These are phyloP conservation scores for Hydropsyche tenuis DNA, from an alignment of 1,140 invertebrate species.

Conservation along the genomic window DNA sequence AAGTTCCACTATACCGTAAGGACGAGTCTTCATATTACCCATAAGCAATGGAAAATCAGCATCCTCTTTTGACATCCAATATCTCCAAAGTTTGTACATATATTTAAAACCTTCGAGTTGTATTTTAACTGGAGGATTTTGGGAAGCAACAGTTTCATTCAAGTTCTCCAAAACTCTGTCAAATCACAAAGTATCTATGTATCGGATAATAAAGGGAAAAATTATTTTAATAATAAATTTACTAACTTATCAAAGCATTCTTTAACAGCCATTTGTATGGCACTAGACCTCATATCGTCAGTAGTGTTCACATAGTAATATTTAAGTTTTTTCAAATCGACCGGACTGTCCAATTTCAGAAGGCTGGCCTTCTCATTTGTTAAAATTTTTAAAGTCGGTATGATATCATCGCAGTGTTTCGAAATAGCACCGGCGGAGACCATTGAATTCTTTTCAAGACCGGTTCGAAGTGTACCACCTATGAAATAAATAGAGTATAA, in stretches of 20 bases:
- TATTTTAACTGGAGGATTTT: constrained; percentile 55
- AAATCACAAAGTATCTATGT: background rate
- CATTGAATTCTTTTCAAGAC: constrained; percentile 65
- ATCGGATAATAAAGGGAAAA: background rate
- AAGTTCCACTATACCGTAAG: constrained; percentile 64
- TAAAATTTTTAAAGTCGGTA: constrained; percentile 72
- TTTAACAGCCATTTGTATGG: constrained; percentile 72
- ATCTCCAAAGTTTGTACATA: constrained; percentile 73
- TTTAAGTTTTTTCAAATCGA: constrained; percentile 65
- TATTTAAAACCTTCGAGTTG: constrained; percentile 67
- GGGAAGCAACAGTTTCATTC: constrained; percentile 37
- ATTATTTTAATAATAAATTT: background rate
- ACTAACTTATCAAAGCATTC: constrained; percentile 65
- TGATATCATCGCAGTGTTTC: constrained; percentile 77
- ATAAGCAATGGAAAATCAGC: constrained; percentile 68
- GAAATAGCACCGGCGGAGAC: constrained; percentile 80
- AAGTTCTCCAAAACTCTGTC: constrained; percentile 42
- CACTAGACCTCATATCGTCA: constrained; percentile 72
- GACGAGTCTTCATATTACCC: constrained; percentile 65
- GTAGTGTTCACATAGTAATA: constrained; percentile 81
- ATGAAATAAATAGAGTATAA: constrained; percentile 51
- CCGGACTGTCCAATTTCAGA: constrained; percentile 53
- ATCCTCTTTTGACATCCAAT: constrained; percentile 75
- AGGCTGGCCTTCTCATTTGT: constrained; percentile 60
- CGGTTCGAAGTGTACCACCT: constrained; percentile 68